Conservation (phyloP, 2,888 invertebrate species). For the Hedychridium roseum region DNA sequence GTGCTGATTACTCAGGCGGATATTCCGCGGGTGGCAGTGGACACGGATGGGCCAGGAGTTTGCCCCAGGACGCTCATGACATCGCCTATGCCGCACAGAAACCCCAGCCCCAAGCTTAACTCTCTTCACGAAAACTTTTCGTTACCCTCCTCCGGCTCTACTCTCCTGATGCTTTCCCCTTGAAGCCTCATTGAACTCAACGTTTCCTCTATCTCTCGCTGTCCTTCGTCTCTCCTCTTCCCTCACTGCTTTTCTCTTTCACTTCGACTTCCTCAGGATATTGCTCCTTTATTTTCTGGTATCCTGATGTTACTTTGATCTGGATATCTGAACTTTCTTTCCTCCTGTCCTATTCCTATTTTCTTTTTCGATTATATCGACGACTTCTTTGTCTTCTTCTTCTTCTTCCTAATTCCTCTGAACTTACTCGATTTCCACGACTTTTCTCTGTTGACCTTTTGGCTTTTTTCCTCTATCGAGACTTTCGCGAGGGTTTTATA, state of each 20-base stretch:
- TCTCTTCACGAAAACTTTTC: conserved; percentile 32
- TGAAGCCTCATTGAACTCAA: neutral
- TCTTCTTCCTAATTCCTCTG: conserved; percentile 4
- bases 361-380: too few relatives aligned
- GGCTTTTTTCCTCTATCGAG: conserved; percentile 4
- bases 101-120: conserved; percentile 65
- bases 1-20: conserved; percentile 66
- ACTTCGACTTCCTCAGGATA: neutral
- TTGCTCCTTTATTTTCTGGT: conserved; percentile 7
- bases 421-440: conserved; percentile 4
- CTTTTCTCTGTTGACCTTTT: conserved; percentile 19
- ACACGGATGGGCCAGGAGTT: conserved; percentile 77
- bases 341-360: conserved; percentile 9
- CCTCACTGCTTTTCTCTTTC: conserved; percentile 4
- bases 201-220: conserved; percentile 10
- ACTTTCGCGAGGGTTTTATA: neutral
- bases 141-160: conserved; percentile 5
- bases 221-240: conserved; percentile 20
- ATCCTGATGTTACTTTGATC: conserved; percentile 3
- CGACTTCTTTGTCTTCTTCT: conserved; percentile 10
- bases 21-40: conserved; percentile 69
- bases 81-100: conserved; percentile 83
- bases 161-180: neutral
- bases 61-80: conserved; percentile 70
- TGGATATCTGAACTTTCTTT: too few relatives aligned